A percentile compares a stretch with the other conserved stretches of the same genome.
Evolutionary conservation across 1,140 invertebrate species (phyloP).

Genomic region (Brachionus rubens): DNA sequence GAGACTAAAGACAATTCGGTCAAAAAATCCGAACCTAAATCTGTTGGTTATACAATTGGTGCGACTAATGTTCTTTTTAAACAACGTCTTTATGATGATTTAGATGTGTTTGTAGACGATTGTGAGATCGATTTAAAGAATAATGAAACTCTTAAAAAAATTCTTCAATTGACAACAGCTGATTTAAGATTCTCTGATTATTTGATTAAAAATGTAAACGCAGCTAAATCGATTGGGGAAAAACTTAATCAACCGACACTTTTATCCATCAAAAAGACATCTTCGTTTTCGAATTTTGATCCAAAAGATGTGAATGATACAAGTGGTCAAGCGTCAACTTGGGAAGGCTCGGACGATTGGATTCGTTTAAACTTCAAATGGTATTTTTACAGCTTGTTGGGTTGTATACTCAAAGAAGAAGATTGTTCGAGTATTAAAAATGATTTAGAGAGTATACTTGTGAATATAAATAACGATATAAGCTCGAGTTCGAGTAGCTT

Average conservation of each 20-base stretch:
- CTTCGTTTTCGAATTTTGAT: background rate
- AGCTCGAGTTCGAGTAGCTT: conserved; percentile 30
- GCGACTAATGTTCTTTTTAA: conserved; percentile 96
- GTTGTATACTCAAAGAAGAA: conserved; percentile 51
- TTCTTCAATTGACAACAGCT: conserved; percentile 82
- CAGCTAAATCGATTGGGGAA: conserved; percentile 63
- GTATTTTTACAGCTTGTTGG: conserved; percentile 80
- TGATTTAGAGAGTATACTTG: conserved; percentile 20
- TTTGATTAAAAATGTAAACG: conserved; percentile 77
- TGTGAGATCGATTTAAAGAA: conserved; percentile 83
- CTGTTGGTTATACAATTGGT: conserved; percentile 86
- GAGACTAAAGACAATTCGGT: background rate
- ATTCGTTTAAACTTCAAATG: conserved; percentile 86
- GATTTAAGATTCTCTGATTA: conserved; percentile 92
- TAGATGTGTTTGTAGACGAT: conserved; percentile 65
- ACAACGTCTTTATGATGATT: conserved; percentile 67
- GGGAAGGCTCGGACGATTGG: conserved; percentile 92
- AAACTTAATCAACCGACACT: conserved; percentile 25
- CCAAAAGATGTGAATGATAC: conserved; percentile 20
- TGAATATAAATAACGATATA: conserved; percentile 12
- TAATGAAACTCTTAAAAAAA: conserved; percentile 71
- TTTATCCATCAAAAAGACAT: conserved; percentile 41
- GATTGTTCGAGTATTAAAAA: background rate
- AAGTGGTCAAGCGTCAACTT: conserved; percentile 60
- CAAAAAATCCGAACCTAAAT: conserved; percentile 2